Evolutionary conservation across 2,113 vertebrate species (phyloP).

Genomic region (Microcebus ravelobensis): DNA sequence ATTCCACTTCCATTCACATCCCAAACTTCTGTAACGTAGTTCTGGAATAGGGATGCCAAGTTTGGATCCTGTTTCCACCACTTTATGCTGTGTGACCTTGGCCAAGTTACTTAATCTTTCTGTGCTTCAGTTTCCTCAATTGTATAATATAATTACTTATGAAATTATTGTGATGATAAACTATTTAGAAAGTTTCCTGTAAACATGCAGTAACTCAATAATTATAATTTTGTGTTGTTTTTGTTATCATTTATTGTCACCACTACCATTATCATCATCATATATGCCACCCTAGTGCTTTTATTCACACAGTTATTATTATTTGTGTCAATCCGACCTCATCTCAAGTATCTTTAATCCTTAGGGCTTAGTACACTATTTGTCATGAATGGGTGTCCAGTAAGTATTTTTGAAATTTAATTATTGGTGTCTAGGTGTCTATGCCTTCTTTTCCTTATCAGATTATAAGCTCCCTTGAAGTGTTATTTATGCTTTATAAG

Average conservation of each 20-base stretch:
- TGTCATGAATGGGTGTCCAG: neutral
- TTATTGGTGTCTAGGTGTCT: neutral
- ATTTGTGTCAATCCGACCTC: neutral
- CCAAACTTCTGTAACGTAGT: neutral
- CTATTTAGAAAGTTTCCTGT: neutral
- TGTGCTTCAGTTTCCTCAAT: neutral
- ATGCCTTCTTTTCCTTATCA: neutral
- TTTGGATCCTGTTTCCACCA: neutral
- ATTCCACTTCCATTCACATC: neutral
- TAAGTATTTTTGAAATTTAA: constrained; percentile 3
- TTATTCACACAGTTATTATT: neutral
- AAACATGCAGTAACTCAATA: neutral
- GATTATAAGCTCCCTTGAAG: neutral
- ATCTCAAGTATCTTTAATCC: neutral
- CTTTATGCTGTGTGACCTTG: neutral
- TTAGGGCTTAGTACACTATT: neutral
- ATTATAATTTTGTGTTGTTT: neutral
- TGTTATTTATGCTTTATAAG: neutral
- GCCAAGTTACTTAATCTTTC: neutral
- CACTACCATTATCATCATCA: neutral
- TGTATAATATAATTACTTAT: neutral
- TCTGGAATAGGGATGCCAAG: neutral
- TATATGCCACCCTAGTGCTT: neutral
- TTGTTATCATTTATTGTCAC: neutral
- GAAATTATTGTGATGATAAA: neutral